These are phyloP conservation scores for Anthopleura xanthogrammica DNA, from an alignment of 92 coral and sea anemone species.

Conservation along the genomic window DNA sequence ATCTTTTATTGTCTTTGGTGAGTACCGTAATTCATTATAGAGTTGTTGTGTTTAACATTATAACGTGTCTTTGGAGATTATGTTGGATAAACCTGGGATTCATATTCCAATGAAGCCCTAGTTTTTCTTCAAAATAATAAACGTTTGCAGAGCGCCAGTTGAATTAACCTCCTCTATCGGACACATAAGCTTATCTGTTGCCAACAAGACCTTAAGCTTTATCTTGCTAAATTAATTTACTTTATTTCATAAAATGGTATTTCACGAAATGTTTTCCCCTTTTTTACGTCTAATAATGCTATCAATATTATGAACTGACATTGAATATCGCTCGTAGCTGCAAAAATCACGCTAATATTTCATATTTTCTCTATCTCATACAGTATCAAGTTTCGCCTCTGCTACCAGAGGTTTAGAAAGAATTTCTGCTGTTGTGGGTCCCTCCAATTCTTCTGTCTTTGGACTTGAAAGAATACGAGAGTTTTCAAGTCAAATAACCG, in stretches of 20 bases:
- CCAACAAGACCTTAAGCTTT: neutral
- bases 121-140: neutral
- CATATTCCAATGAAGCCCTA: neutral
- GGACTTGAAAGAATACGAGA: neutral
- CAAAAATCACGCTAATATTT: neutral
- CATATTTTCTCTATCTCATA: neutral
- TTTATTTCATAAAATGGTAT: neutral
- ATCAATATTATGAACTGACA: neutral
- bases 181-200: neutral
- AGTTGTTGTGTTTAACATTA: neutral
- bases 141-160: neutral
- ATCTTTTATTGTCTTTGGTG: neutral
- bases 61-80: neutral
- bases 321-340: neutral
- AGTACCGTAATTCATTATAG: neutral
- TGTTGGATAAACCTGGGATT: neutral
- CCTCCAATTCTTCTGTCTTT: slow-evolving; percentile 8
- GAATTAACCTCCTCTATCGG: neutral
- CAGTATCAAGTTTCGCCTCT: slow-evolving; percentile 8
- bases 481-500: neutral
- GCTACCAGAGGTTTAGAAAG: slow-evolving; percentile 9
- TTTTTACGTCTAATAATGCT: neutral
- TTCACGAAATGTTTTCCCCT: neutral
- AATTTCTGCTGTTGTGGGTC: slow-evolving; percentile 17
- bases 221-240: neutral